Evolutionary conservation across 2,113 vertebrate genomes (phyloP).

Genomic region (Tinamus guttatus): DNA sequence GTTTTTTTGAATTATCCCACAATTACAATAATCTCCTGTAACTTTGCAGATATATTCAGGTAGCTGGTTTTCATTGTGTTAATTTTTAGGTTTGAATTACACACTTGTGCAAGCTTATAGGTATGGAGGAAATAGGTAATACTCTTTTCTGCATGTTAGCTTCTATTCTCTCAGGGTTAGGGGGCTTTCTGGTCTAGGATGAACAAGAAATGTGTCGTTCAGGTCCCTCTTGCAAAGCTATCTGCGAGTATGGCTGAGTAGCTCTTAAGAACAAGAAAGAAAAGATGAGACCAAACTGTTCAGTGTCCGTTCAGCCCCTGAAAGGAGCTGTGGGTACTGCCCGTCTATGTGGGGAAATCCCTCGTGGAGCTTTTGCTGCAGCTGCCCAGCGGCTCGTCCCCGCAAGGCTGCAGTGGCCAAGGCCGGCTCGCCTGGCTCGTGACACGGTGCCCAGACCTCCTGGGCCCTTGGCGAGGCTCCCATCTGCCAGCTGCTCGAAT

Average conservation of each 20-base stretch:
- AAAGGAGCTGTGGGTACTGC: not conserved
- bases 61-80: not conserved
- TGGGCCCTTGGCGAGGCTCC: not conserved
- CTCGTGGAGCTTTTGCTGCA: not conserved
- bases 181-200: not conserved
- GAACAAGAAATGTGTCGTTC: not conserved
- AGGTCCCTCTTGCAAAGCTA: not conserved
- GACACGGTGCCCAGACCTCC: not conserved
- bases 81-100: not conserved
- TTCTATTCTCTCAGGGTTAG: not conserved
- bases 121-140: not conserved
- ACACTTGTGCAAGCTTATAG: not conserved
- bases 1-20: not conserved
- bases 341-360: not conserved
- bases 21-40: not conserved
- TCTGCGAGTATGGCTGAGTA: not conserved
- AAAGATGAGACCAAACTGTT: not conserved
- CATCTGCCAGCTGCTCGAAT: not conserved
- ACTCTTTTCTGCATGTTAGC: not conserved
- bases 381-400: not conserved
- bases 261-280: not conserved
- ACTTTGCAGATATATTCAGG: not conserved
- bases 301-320: not conserved
- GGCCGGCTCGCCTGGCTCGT: accelerated
- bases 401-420: not conserved